Evolutionary conservation across 2,888 invertebrate species (phyloP).

Genomic region (Harpalus rubripes): DNA sequence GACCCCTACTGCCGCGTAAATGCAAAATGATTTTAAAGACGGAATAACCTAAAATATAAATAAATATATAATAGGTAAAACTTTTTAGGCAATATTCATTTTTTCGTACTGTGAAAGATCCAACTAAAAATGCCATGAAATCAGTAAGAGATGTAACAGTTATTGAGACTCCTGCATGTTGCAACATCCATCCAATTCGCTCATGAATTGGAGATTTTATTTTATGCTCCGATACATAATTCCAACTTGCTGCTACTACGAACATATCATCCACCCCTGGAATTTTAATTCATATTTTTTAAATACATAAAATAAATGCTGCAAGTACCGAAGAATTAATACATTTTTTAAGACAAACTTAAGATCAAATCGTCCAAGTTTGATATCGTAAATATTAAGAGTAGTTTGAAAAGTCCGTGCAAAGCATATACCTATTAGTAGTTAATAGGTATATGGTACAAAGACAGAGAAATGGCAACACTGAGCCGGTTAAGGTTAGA

Average conservation of each 20-base stretch:
- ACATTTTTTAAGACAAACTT: no score
- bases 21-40: constrained; percentile 89
- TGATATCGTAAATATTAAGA: no score
- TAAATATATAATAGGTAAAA: constrained; percentile 20
- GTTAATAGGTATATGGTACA: no score
- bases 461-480: no score
- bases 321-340: no score
- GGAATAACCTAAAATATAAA: constrained; percentile 83
- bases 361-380: no score
- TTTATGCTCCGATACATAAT: constrained; percentile 75
- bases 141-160: constrained; percentile 91
- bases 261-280: constrained; percentile 90
- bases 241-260: constrained; percentile 90
- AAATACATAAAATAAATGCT: background rate
- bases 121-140: constrained; percentile 88
- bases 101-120: constrained; percentile 84
- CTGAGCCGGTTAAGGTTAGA: no score
- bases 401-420: no score
- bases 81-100: background rate
- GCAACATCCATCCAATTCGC: constrained; percentile 84
- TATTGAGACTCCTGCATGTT: constrained; percentile 91
- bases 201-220: constrained; percentile 81
- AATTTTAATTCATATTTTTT: background rate
- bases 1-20: constrained; percentile 89
- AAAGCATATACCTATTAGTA: no score